These are phyloP conservation scores for Cerastis rubricosa DNA, from an alignment of 2,888 invertebrate genomes.

Conservation along the genomic window DNA sequence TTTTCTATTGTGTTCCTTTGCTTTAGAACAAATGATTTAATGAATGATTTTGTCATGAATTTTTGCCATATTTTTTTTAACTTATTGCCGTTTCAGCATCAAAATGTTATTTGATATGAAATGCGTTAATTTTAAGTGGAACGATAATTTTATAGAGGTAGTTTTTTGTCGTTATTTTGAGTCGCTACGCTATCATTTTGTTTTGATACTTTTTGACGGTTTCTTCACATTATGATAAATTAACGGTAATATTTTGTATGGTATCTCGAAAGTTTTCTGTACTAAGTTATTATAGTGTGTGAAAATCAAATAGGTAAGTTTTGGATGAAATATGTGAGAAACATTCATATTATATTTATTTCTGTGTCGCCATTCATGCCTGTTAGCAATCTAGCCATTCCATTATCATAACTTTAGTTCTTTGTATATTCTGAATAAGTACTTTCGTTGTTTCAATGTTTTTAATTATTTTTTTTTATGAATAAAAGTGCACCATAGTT, in stretches of 20 bases:
- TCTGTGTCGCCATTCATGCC: constrained; percentile 48
- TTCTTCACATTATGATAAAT: constrained; percentile 31
- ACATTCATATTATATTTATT: constrained; percentile 45
- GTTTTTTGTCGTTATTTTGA: constrained; percentile 34
- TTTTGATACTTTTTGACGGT: constrained; percentile 12
- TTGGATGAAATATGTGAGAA: constrained; percentile 32
- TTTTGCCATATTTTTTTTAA: constrained; percentile 45
- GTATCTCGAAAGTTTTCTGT: constrained; percentile 44
- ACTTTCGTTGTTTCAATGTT: constrained; percentile 48
- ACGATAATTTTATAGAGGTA: constrained; percentile 1
- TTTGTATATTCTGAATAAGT: constrained; percentile 53
- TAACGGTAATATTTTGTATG: constrained; percentile 24
- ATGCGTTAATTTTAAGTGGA: constrained; percentile 32
- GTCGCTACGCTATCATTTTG: constrained; percentile 24
- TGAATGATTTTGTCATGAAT: constrained; percentile 6
- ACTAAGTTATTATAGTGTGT: constrained; percentile 37
- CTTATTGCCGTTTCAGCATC: constrained; percentile 5
- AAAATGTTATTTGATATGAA: constrained; percentile 6
- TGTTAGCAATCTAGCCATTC: constrained; percentile 70
- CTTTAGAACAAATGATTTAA: constrained; percentile 24
- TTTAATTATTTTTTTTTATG: constrained; percentile 53
- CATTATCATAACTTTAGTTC: constrained; percentile 61
- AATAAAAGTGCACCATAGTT: constrained; percentile 77
- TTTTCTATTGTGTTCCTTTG: constrained; percentile 26
- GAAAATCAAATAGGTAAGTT: constrained; percentile 32